A percentile compares a stretch with the other conserved stretches of the same genome.
Conservation (phyloP, 2,113 vertebrate genomes). For the Toxotes jaculatrix region DNA sequence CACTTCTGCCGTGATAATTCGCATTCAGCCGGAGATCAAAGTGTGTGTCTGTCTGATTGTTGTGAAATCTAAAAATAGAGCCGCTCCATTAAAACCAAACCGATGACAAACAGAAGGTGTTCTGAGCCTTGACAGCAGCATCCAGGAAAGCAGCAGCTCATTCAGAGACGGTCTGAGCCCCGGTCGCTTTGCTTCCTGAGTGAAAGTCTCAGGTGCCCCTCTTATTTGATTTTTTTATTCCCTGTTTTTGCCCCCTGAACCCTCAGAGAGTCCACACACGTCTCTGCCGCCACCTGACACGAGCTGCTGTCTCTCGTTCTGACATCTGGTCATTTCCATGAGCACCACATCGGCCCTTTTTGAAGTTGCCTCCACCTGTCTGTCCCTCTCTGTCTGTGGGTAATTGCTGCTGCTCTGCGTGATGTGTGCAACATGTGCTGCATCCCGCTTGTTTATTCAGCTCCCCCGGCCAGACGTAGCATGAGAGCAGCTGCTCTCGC, state of each 20-base stretch:
- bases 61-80: slow-evolving; percentile 34
- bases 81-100: slow-evolving; percentile 29
- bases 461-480: slow-evolving; percentile 35
- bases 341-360: slow-evolving; percentile 12
- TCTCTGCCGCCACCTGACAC: slow-evolving; percentile 7
- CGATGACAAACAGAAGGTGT: slow-evolving; percentile 35
- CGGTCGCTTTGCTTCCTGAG: neutral
- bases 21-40: slow-evolving; percentile 46
- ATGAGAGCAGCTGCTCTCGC: slow-evolving; percentile 56
- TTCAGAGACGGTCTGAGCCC: neutral
- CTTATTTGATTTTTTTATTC: no score
- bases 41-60: slow-evolving; percentile 25
- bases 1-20: slow-evolving; percentile 30
- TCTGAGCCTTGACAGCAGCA: neutral
- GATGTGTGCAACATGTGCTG: slow-evolving; percentile 20
- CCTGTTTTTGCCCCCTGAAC: neutral
- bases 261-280: neutral
- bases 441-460: slow-evolving; percentile 64
- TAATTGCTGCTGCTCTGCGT: slow-evolving; percentile 34
- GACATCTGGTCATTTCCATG: slow-evolving; percentile 33
- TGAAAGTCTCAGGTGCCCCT: neutral
- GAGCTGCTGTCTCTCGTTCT: neutral
- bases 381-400: slow-evolving; percentile 10
- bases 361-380: slow-evolving; percentile 48
- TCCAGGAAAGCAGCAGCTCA: neutral